Evolutionary conservation across 2,797 vertebrate species (phyloP), one percentile per base, ranked within the genome.

Genomic region (Enteromius mattozi): DNA sequence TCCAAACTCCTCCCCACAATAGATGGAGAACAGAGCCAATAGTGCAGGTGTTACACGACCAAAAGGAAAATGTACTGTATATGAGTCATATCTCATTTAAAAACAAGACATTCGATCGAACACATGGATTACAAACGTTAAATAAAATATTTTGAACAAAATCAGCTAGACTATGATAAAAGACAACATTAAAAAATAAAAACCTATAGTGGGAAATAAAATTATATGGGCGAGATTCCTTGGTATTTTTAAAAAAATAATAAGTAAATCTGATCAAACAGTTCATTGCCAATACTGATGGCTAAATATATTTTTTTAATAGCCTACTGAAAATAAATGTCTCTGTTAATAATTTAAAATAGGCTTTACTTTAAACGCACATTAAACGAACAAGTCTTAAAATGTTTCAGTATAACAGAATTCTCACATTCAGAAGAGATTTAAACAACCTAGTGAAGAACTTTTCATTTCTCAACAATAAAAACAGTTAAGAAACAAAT

Each of bases 1-100:
- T 77, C 84, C 82, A 81, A 86, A 85, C 80, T 86, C 85, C 74
- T 81, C 83, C 80, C 86, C 49, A 81, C 80, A 54, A 40, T 71
- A 54, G 68, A 78, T n/a, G 6, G 14, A 77, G 37, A 35, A 82
- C 8, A 77, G 17, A n/a, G 63, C 54, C 70, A 79, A 59, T 9
- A 61, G 74, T 83, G 74, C 82, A 83, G 82, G 74, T 77, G 82
- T 69, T 83, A 54, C 72, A 78, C 47, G 42, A 40, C 72, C 37
- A 45, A 61, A 61, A 35, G 40, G 10, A 33, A 74, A 69, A 80
- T 33, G 51, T 16, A 45, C 51, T 51, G 45, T 19, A 75, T 65
- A 5, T 17, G 27, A 27, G 21, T 75, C 30, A n/a, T 49, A 65
- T 74, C 12, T 35, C 0, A 37, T 74, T 49, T 42, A 77, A 71